phyloP scores from a whole-genome alignment of 2,797 vertebrate genomes.

The Poeciliopsis turneri region DNA sequence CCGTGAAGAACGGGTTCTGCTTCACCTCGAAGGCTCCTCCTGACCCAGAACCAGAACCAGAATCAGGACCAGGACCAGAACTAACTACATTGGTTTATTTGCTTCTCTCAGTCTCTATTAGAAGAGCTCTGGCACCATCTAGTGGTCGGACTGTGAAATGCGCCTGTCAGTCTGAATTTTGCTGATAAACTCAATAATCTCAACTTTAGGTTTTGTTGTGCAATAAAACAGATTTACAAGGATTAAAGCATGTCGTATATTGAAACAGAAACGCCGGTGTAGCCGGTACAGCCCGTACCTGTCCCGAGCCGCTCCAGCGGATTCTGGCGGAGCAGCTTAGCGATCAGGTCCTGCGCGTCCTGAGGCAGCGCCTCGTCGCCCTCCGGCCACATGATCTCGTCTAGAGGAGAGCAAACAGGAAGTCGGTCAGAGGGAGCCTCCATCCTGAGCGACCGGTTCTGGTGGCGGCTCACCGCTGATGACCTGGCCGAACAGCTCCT shows the following conservation, averaged over 20 bases:
- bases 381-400: slow-evolving; percentile 96
- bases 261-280: too few species aligned
- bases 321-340: slow-evolving; percentile 90
- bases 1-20: slow-evolving; percentile 92
- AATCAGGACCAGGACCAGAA: fast-evolving
- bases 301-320: slow-evolving; percentile 89
- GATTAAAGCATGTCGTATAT: too few species aligned
- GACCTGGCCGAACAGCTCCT: slow-evolving; percentile 97
- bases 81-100: too few species aligned
- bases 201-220: too few species aligned
- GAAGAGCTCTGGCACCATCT: background rate
- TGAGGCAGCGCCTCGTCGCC: slow-evolving; percentile 93
- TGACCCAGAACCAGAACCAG: slow-evolving; percentile 48
- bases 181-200: too few species aligned
- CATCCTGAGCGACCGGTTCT: background rate
- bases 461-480: slow-evolving; percentile 88
- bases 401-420: slow-evolving; percentile 64
- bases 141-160: background rate
- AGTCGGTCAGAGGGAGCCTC: background rate
- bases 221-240: too few species aligned
- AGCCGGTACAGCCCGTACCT: too few species aligned
- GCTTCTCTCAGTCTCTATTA: background rate
- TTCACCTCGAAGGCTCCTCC: slow-evolving; percentile 95
- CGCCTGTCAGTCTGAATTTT: too few species aligned
- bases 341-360: slow-evolving; percentile 94